Evolutionary conservation across 2,888 invertebrate genomes (phyloP), one percentile per base, ranked within the genome.

Genomic region (Polymixis lichenea): DNA sequence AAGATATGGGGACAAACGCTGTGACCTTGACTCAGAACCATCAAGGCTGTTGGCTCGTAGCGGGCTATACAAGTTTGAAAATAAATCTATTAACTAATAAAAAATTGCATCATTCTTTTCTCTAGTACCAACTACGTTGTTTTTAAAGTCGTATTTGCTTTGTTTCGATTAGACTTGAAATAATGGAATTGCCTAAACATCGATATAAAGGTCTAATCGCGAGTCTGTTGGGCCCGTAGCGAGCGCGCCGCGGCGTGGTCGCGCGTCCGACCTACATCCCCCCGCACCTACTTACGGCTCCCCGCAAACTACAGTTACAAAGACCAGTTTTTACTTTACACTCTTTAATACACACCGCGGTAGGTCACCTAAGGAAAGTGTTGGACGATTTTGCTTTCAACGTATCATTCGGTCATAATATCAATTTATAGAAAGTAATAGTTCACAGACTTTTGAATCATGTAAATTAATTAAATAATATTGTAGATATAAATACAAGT

Each of bases 331-430:
- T 92, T 91, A 92, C 90, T 93, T 91, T 88, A 92, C 90, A 91
- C 91, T 92, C 89, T 90, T 91, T 92, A 91, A 91, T 87, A 92
- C 89, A 88, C 85, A 84, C 87, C 88, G 86, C 92, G 90, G 93
- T 93, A 90, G 94, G 95, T 94, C 95, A 94, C 87, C 88, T 83
- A 93, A 95, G 93, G 96, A 96, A 96, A 96, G 95, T 95, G 95
- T 94, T 94, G 93, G 91, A 91, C 93, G 93, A 95, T 95, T 96
- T 96, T 96, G 95, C 95, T 96, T 96, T 96, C 96, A 91, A 92
- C 93, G 88, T 91, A 92, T 90, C 89, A 90, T 91, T 91, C 90
- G 90, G 90, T 93, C 93, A 88, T 87, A 56, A 82, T 66, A 90
- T 91, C 91, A 88, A 87, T 83, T 90, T 90, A 92, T 94, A 95